Base-by-base conservation (phyloP, 23 tunicate genomes). In the Trididemnum clinides region DNA sequence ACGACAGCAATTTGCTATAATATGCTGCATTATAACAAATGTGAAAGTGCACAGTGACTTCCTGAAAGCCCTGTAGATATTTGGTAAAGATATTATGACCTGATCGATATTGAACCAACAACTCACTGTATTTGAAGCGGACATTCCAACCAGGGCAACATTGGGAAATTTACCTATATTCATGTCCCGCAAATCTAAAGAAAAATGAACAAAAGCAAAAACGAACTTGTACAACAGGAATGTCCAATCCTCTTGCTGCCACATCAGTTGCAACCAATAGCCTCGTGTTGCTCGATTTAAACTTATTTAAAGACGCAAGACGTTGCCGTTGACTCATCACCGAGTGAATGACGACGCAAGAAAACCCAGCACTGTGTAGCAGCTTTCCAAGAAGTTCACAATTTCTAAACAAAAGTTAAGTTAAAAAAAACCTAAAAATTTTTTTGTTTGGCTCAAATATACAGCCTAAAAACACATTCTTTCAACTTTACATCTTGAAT, bases 211-310 rank as follows among this genome's bases (percentile, higher is more conserved):
- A 20, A n/a, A 22, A n/a, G 25, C 6, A 62, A n/a, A 27, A 39
- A 3, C 5, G 4, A 23, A 94, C 98, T 85, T 94, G 98, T 0
- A 94, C 98, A 29, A 78, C 72, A 2, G 99, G 99, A 21, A 97
- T 91, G 50, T 97, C 99, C 38, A 97, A 70, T 5, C 99, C 99
- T 50, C 99, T 78, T 1, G 99, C 93, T 19, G 99, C 99, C 12
- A 97, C 97, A 89, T 97, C 99, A 0, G 99, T 97, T 27, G 99
- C 99, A 5, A 97, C 91, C 71, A 97, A 34, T 27, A 97, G 59
- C 21, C 83, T 63, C 7, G 84, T 84, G 37, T 83, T 90, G 84
- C 96, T 91, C 34, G 96, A 88, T 71, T 97, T 97, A 78, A 97
- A 97, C 39, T 77, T 90, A 20, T 86, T 59, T 38, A 97, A 39